A percentile compares a stretch with the other conserved stretches of the same genome.
These are phyloP conservation scores for Lontra canadensis DNA, from an alignment of 2,113 vertebrate genomes.

Conservation along the genomic window DNA sequence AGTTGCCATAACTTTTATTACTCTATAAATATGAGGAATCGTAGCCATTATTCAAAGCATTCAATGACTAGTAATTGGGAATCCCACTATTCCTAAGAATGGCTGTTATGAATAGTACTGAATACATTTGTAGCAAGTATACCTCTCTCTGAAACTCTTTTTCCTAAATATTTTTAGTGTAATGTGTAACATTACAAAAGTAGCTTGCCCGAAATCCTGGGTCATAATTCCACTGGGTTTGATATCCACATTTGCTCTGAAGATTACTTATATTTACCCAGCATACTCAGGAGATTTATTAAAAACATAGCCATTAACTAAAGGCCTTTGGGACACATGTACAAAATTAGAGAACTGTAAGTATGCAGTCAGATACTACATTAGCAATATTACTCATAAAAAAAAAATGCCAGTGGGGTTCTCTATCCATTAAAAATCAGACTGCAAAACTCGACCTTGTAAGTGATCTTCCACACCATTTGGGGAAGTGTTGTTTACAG, in stretches of 20 bases:
- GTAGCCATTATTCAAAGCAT: constrained; percentile 22
- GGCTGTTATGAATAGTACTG: constrained; percentile 31
- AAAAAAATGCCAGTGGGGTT: constrained; percentile 3
- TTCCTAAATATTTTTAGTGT: constrained; percentile 51
- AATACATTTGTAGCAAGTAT: constrained; percentile 55
- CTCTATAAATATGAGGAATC: constrained; percentile 14
- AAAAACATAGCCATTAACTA: constrained; percentile 54
- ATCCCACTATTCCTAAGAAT: constrained; percentile 42
- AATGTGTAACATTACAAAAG: constrained; percentile 72
- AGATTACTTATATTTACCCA: constrained; percentile 65
- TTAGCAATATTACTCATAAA: constrained; percentile 29
- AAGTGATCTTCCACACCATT: neutral
- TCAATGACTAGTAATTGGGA: constrained; percentile 63
- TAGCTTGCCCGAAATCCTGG: constrained; percentile 50
- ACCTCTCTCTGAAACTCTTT: constrained; percentile 47
- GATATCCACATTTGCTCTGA: constrained; percentile 58
- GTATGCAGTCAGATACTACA: constrained; percentile 42
- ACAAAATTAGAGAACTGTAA: constrained; percentile 50
- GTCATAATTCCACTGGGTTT: constrained; percentile 66
- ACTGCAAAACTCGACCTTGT: neutral
- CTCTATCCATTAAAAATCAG: neutral
- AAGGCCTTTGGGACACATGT: constrained; percentile 42
- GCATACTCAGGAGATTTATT: constrained; percentile 59
- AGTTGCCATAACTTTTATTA: constrained; percentile 70
- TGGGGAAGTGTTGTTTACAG: neutral